These are phyloP conservation scores for Lanistes nyassanus DNA, from an alignment of 1,140 invertebrate species.

Conservation along the genomic window DNA sequence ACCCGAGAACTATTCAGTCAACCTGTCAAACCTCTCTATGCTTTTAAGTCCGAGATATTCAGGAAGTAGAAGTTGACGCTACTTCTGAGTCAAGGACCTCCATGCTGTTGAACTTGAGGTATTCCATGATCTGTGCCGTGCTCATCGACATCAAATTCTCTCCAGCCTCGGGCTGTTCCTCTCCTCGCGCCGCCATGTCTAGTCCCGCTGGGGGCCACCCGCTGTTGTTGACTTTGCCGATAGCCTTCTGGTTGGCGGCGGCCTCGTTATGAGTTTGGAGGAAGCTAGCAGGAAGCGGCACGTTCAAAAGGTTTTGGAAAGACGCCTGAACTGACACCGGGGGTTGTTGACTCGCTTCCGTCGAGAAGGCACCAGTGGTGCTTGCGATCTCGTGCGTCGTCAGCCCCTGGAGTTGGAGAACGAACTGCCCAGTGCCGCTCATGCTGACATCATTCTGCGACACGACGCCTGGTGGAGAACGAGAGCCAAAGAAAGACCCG, in stretches of 20 bases:
- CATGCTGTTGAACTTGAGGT: slow-evolving; percentile 7
- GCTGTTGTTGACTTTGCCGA: background rate
- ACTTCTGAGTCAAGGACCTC: slow-evolving; percentile 3
- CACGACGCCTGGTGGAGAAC: too few relatives aligned
- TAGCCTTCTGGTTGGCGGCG: background rate
- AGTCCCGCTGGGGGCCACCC: background rate
- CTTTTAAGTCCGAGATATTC: too few relatives aligned
- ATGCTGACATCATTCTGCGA: background rate
- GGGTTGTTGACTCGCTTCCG: background rate
- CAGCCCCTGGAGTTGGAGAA: background rate
- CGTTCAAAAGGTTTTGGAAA: background rate
- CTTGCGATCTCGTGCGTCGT: background rate
- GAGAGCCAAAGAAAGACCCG: too few relatives aligned
- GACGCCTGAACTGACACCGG: background rate
- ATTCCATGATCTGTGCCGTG: slow-evolving; percentile 5
- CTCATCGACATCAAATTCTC: slow-evolving; percentile 4
- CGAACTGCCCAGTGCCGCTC: background rate
- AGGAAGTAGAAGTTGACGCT: too few relatives aligned
- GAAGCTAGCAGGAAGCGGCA: background rate
- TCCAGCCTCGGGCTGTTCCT: too few relatives aligned
- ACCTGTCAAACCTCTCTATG: too few relatives aligned
- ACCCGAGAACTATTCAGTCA: too few relatives aligned
- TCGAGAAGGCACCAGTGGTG: background rate
- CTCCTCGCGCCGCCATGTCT: background rate
- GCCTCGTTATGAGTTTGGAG: background rate